Evolutionary conservation across 2,113 vertebrate genomes (phyloP), one percentile per base, ranked within the genome.

Genomic region (Gadus chalcogrammus): DNA sequence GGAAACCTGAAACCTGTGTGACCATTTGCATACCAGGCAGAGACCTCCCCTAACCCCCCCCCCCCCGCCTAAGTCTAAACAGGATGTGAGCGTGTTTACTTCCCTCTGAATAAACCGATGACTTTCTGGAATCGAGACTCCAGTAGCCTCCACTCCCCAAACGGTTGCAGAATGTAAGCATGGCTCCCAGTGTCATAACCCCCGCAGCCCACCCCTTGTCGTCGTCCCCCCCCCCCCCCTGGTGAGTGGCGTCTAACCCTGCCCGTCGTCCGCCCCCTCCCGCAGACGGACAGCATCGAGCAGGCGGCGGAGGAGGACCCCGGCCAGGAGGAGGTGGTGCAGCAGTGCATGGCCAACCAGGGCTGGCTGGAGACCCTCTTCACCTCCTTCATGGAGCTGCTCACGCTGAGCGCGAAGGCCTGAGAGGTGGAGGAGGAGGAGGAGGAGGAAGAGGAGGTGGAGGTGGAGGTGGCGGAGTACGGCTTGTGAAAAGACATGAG

Each of bases 331-430:
- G 95, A 96, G 83, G 94, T 96, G 74, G 95, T 96, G 52, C 95
- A 96, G 89, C 95, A 95, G 89, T 96, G 95, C 75, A 96, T 96
- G 95, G 92, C 94, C 35, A 95, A 96, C 86, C 94, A 95, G 82
- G 91, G 91, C 3, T 96, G 95, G 94, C 88, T 95, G 66, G 94
- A 96, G 75, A 94, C 91, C 67, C 93, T 95, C 53, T 95, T 95
- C 58, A 92, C 91, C 84, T 94, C 94, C 74, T 96, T 95, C 87
- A 88, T 94, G 18, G 94, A 96, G 18, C 92, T 96, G 71, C 87
- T 96, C 64, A 93, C 92, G 69, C 91, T 91, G 5, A 88, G 88
- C 42, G 71, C 86, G 77, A 90, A 91, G 74, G 78, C 80, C 66
- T 91, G 84, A 90, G 77, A 35, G 24, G 62, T 0, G 2, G 55